Percentiles rank a stretch among this genome's conserved stretches.
Conservation (phyloP, 1,140 invertebrate species). For the Lepeophtheirus salmonis region DNA sequence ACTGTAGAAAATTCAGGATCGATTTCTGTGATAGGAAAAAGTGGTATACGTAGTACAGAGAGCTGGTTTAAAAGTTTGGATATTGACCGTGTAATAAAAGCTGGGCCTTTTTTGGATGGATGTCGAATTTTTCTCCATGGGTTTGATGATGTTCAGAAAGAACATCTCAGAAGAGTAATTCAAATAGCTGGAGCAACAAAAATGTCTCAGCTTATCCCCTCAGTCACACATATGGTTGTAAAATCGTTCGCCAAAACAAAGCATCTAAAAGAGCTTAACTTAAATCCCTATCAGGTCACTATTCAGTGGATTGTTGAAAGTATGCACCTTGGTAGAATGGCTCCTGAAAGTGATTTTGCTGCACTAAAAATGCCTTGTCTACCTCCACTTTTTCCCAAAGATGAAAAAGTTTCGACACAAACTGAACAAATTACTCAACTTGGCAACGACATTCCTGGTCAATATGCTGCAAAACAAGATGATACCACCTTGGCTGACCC, state of each 20-base stretch:
- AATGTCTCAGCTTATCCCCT: constrained; percentile 48
- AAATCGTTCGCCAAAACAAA: constrained; percentile 28
- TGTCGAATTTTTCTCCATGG: constrained; percentile 48
- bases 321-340: constrained; percentile 37
- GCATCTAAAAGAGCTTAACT: constrained; percentile 22
- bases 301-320: constrained; percentile 53
- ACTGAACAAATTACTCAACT: constrained; percentile 1
- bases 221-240: constrained; percentile 57
- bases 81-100: constrained; percentile 42
- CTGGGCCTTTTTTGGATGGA: constrained; percentile 59
- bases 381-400: constrained; percentile 16
- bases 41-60: constrained; percentile 1
- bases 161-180: constrained; percentile 54
- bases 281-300: constrained; percentile 37
- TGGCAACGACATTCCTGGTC: neutral
- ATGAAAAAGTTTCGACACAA: neutral
- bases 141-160: constrained; percentile 39
- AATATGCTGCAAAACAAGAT: neutral
- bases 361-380: neutral
- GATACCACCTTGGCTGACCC: neutral
- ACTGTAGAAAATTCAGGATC: constrained; percentile 17
- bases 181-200: constrained; percentile 59
- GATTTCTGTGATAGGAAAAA: neutral
- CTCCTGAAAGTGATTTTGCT: constrained; percentile 33
- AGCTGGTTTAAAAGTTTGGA: constrained; percentile 32